phyloP scores from a whole-genome alignment of 2,888 invertebrate genomes.

The Ophonus ardosiacus region DNA sequence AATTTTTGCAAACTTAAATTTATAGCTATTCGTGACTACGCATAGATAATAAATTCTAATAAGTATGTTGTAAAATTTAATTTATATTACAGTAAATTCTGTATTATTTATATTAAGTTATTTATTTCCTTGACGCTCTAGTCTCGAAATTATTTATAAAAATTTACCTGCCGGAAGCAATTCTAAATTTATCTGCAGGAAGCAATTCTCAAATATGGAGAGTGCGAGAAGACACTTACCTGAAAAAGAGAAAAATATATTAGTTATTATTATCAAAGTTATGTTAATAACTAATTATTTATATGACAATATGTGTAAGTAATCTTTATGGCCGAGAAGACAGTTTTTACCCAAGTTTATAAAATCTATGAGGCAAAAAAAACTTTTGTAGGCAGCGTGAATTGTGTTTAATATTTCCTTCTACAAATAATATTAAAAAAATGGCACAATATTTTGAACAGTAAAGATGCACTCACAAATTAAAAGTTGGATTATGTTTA shows the following conservation, averaged over 20 bases:
- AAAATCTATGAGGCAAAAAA: too few species aligned
- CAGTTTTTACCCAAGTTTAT: too few species aligned
- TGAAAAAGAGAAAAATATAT: neutral
- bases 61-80: conserved; percentile 18
- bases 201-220: neutral
- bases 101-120: conserved; percentile 14
- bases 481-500: too few species aligned
- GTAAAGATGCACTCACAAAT: too few species aligned
- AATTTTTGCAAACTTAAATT: conserved; percentile 18
- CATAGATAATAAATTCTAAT: conserved; percentile 15
- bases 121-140: neutral
- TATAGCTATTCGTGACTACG: neutral
- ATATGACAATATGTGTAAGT: too few species aligned
- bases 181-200: neutral
- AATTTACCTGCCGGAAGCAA: neutral
- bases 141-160: neutral
- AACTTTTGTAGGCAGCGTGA: too few species aligned
- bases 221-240: neutral
- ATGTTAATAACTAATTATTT: neutral
- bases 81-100: conserved; percentile 21
- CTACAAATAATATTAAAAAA: too few species aligned
- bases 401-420: too few species aligned
- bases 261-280: neutral
- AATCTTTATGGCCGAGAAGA: too few species aligned
- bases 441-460: too few species aligned